Percentiles rank a stretch among this genome's conserved stretches.
Evolutionary conservation across 2,888 invertebrate genomes (phyloP).

Genomic region (Cynaeus angustus): DNA sequence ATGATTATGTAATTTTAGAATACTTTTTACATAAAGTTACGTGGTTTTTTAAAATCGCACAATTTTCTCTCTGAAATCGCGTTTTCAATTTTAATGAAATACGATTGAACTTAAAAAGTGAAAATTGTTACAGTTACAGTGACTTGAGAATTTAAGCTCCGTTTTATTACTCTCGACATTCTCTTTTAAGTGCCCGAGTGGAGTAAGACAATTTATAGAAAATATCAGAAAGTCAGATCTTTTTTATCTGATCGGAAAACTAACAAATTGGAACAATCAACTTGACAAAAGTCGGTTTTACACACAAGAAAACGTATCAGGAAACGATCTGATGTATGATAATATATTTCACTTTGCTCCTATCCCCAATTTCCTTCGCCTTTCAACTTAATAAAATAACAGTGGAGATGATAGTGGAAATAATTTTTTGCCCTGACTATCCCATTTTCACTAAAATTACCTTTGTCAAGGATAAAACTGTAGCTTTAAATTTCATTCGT

Average conservation of each 20-base stretch:
- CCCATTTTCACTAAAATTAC: too few relatives aligned
- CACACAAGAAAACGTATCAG: conserved; percentile 50
- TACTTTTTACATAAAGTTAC: too few relatives aligned
- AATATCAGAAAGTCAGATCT: conserved; percentile 51
- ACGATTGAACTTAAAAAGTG: conserved; percentile 23
- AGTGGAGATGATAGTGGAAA: conserved; percentile 28
- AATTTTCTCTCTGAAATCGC: conserved; percentile 1
- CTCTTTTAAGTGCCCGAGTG: conserved; percentile 25
- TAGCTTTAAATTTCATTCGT: conserved; percentile 2
- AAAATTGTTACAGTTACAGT: conserved; percentile 23
- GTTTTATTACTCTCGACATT: conserved; percentile 5
- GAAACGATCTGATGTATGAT: conserved; percentile 49
- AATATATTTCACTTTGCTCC: conserved; percentile 49
- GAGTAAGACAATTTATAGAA: conserved; percentile 48
- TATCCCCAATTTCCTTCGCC: conserved; percentile 43
- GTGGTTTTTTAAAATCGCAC: conserved; percentile 26
- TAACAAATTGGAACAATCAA: conserved; percentile 50
- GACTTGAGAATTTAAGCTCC: conserved; percentile 7
- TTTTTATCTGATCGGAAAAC: conserved; percentile 50
- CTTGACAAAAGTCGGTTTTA: conserved; percentile 50
- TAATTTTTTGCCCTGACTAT: conserved; percentile 7
- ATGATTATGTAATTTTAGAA: conserved; percentile 1
- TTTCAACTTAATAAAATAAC: conserved; percentile 47
- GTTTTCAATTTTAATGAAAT: conserved; percentile 15
- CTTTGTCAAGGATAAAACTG: too few relatives aligned